Base-by-base conservation (phyloP, 2,888 invertebrate species). In the Chironomus tentans region DNA sequence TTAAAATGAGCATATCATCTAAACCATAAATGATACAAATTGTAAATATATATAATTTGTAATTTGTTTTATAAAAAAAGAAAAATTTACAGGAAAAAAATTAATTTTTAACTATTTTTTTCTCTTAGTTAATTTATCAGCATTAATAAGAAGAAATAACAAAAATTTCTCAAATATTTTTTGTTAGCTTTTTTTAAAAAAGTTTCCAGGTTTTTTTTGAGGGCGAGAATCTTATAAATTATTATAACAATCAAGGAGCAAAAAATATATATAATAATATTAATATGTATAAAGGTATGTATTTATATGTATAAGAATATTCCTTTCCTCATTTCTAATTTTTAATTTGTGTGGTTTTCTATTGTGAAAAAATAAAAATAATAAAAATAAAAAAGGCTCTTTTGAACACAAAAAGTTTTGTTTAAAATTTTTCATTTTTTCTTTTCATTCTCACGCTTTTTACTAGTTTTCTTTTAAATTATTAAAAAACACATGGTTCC, bases 351-450 rank as follows among this genome's bases (percentile, higher is more conserved):
- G 65, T 24, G 15, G 22, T 65, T 24, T 22, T 65, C 65, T 13
- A 24, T 22, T 24, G 18, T 24, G 10, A 24, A 13, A 65, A 56
- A 15, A 24, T 6, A 24, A 65, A 65, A 24, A 65, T 24, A 65
- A 65, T 65, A 65, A 65, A 21, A 65, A 24, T 65, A 21, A 65
- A 24, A 24, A 24, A 62, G 21, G 21, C 7, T 10, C 5, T 21
- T 65, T 38, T 72, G 72, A 72, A 72, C 72, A 72, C 72, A 72
- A 72, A 47, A 61, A 72, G 72, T 72, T 72, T 56, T 56, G 56
- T 71, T n/a, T 71, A 24, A 65, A 50, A 2, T 3, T 22, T 48
- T 70, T 71, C 22, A 50, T 13, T 61, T 24, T 61, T 15, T 70
- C 22, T 68, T 13, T n/a, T 24, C 21, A 69, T 69, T 15, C 15